Conservation (phyloP, 2,113 vertebrate species). For the Dipodomys merriami region DNA sequence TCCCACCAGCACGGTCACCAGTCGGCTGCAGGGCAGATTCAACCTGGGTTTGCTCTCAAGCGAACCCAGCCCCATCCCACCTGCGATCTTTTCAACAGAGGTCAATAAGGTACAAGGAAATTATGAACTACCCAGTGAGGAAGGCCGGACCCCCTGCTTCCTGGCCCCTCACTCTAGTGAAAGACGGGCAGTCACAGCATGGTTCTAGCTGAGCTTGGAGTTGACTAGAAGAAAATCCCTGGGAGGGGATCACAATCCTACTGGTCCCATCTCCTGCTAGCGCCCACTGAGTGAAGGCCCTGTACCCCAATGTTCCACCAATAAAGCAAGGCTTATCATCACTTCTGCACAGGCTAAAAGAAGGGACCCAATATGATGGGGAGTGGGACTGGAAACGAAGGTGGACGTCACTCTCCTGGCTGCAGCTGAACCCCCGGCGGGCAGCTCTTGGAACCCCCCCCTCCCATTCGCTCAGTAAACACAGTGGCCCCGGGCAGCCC, state of each 20-base stretch:
- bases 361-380: neutral
- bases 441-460: neutral
- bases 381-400: neutral
- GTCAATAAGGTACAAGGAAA: too few relatives aligned
- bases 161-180: neutral
- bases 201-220: neutral
- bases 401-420: neutral
- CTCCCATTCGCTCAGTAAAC: neutral
- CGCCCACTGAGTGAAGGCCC: neutral
- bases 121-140: accelerated
- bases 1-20: too few relatives aligned
- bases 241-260: neutral
- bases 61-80: accelerated
- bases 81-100: neutral
- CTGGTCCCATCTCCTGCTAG: neutral
- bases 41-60: too few relatives aligned
- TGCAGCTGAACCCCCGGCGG: neutral
- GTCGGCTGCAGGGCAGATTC: neutral
- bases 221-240: neutral
- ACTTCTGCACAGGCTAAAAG: too few relatives aligned
- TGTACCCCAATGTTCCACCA: neutral
- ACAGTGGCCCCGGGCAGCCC: neutral
- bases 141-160: neutral
- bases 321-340: too few relatives aligned
- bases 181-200: accelerated